These are phyloP conservation scores for Temnothorax unifasciatus DNA, from an alignment of 2,888 invertebrate genomes.

Conservation along the genomic window DNA sequence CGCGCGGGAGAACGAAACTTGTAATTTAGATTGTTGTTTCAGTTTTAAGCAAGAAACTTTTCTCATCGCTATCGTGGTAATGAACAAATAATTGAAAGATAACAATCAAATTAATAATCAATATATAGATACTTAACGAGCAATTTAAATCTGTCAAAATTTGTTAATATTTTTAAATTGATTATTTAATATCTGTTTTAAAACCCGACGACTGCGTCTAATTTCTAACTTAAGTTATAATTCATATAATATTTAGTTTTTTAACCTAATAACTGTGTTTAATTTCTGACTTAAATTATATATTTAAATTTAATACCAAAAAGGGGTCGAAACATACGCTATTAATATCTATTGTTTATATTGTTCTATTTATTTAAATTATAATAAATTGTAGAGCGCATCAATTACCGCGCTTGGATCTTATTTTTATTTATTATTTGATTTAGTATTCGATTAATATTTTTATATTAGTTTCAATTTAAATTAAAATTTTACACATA, in stretches of 20 bases:
- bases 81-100: not conserved
- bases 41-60: not conserved
- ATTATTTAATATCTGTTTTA: not conserved
- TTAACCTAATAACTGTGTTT: no score
- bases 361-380: no score
- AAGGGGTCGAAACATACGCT: no score
- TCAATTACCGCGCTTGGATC: no score
- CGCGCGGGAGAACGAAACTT: not conserved
- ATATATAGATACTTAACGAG: not conserved
- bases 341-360: no score
- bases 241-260: no score
- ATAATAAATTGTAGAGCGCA: no score
- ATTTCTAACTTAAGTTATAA: no score
- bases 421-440: no score
- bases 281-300: no score
- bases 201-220: no score
- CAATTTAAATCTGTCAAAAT: not conserved
- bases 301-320: no score
- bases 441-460: not conserved
- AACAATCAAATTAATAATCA: not conserved
- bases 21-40: conserved; percentile 16
- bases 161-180: not conserved
- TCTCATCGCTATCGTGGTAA: not conserved
- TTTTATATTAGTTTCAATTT: not conserved
- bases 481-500: not conserved